Base-by-base conservation (phyloP, 1,140 invertebrate genomes). In the Carcinoscorpius rotundicauda region DNA sequence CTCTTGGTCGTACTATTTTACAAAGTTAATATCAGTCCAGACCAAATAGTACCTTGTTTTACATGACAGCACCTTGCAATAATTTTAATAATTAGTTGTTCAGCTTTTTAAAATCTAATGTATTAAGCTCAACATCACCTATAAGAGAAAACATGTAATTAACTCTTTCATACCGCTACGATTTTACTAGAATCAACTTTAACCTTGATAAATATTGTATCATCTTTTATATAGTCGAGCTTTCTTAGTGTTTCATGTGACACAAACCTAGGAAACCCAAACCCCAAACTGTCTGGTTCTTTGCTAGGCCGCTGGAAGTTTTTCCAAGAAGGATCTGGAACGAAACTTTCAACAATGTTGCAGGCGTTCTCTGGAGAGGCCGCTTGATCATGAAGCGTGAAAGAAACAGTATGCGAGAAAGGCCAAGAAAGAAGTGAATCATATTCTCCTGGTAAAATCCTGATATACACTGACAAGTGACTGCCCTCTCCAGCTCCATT, bases 381-480 rank as follows among this genome's bases (percentile, higher is more conserved):
- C n/a, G 85, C 86, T 76, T 97, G 93, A 76, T 97, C 93, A 76
- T 93, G 92, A 59, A 97, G 83, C 0, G 91, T 93, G 76, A 97
- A 96, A 0, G 91, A 90, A 3, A 97, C 90, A 1, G 89, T 89
- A 76, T 95, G 89, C 4, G 87, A 84, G 78, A 97, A 97, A 1
- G 94, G 93, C 94, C 94, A 97, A 69, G 90, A 86, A 1, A 97
- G 80, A 4, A 97, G 80, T 1, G 91, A 89, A 77, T 97, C 93
- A 77, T 92, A 97, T 72, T 97, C 93, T 4, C 94, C 94, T 0
- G 90, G 91, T 57, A 97, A 78, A 59, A 97, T 87, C 77, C 94
- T 94, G 64, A 97, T 94, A 78, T 97, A 97, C 49, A 95, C 86
- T 1, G 93, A 96, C 67, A 97, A 83, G 76, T 95, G 93, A 66